phyloP scores from a whole-genome alignment of 2,113 vertebrate species.

The Oncorhynchus masou region DNA sequence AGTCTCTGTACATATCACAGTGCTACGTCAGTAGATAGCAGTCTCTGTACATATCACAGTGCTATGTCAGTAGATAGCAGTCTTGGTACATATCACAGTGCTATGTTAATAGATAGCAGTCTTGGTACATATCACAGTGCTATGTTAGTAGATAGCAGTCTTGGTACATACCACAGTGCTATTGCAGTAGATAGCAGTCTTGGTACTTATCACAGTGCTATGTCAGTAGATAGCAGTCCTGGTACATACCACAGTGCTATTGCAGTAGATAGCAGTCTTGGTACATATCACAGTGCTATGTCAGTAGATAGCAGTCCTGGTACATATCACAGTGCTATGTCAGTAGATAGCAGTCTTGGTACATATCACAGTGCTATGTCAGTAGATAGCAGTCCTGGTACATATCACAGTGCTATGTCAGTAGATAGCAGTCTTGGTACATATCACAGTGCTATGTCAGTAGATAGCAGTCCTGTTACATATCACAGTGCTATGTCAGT shows the following conservation, averaged over 20 bases:
- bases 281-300: neutral
- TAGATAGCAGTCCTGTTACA: too few species aligned
- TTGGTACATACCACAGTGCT: neutral
- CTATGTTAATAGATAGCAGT: neutral
- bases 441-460: neutral
- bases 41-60: neutral
- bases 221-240: too few species aligned
- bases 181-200: too few species aligned
- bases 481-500: neutral
- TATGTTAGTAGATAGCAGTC: too few species aligned
- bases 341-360: too few species aligned
- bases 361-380: neutral
- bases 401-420: neutral
- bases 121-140: neutral
- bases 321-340: neutral
- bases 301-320: too few species aligned
- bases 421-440: too few species aligned
- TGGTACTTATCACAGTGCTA: neutral
- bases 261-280: too few species aligned
- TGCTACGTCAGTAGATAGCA: neutral
- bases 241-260: neutral
- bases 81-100: neutral
- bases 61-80: neutral
- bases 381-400: too few species aligned
- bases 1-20: neutral